Base-by-base conservation (phyloP, 2,888 invertebrate species). In the Asteroscopus sphinx region DNA sequence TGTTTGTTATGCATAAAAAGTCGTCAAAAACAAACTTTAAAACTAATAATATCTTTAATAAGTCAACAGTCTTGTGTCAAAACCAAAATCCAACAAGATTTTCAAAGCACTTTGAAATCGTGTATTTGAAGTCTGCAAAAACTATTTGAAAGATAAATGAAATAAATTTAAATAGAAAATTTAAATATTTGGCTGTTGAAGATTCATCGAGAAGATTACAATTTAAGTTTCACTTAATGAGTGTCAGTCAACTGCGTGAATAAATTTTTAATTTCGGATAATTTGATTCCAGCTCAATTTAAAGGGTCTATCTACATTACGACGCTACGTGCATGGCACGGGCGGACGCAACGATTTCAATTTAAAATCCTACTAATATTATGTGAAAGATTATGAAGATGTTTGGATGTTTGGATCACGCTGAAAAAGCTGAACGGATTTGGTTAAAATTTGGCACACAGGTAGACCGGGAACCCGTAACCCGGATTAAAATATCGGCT, bases 201-300 rank as follows among this genome's bases (percentile, higher is more conserved):
- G 55, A 67, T 63, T 58, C 32, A 61, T 46, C 35, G 13, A 49
- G 15, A 13, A 33, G 26, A 58, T 55, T 55, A 47, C 42, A n/a
- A 52, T 70, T 68, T 45, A 68, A 71, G 48, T 59, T 65, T 39
- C 16, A 46, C 47, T 60, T 59, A 73, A 74, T 59, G 49, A 64
- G 66, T 62, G 68, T 69, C 73, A 69, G 56, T 69, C 62, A 76
- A 70, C 63, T 61, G 59, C 76, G 72, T 77, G 78, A 74, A 76
- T 73, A 76, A 74, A 77, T 78, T 82, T 86, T 83, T 84, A 82
- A 87, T 86, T 80, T 80, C 42, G 60, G 72, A 76, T 81, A 81
- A 84, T 87, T 86, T 75, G 71, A 82, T 79, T 73, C 73, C 33
- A 71, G 48, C 59, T n/a, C n/a, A n/a, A n/a, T n/a, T n/a, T n/a